phyloP scores from a whole-genome alignment of 2,888 invertebrate genomes.

The Meloe dianella region DNA sequence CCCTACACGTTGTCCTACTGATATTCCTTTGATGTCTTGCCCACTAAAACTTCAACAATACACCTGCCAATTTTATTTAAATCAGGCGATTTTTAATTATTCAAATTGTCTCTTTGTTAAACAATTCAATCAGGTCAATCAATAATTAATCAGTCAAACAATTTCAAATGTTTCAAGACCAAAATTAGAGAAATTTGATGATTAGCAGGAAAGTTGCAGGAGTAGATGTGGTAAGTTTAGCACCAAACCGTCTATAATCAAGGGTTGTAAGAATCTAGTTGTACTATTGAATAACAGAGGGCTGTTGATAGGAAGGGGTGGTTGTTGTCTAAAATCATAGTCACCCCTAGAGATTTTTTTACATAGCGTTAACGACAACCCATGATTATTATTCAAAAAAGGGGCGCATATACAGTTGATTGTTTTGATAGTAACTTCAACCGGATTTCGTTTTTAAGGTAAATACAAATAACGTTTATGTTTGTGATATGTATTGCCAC shows the following conservation, averaged over 20 bases:
- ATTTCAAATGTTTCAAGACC: neutral
- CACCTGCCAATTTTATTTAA: too few relatives aligned
- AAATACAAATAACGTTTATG: neutral
- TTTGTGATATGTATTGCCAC: too few relatives aligned
- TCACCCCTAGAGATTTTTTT: constrained; percentile 5
- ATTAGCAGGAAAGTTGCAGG: neutral
- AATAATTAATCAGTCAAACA: neutral
- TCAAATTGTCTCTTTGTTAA: too few relatives aligned
- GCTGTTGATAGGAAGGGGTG: neutral
- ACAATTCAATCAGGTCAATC: neutral
- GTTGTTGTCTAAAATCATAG: constrained; percentile 2
- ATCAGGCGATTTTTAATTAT: too few relatives aligned
- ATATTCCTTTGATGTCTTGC: constrained; percentile 44
- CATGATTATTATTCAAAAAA: neutral
- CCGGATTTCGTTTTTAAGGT: neutral
- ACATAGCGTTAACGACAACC: neutral
- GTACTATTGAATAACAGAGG: constrained; percentile 1
- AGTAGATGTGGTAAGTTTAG: neutral
- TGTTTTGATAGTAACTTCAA: neutral
- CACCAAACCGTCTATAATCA: neutral
- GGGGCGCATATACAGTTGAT: neutral
- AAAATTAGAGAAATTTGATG: neutral
- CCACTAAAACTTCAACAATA: constrained; percentile 40
- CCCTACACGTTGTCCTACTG: neutral
- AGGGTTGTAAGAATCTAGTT: neutral